Percentiles rank a stretch among this genome's conserved stretches.
Conservation (phyloP, 2,113 vertebrate species). For the Oreochromis tanganicae region DNA sequence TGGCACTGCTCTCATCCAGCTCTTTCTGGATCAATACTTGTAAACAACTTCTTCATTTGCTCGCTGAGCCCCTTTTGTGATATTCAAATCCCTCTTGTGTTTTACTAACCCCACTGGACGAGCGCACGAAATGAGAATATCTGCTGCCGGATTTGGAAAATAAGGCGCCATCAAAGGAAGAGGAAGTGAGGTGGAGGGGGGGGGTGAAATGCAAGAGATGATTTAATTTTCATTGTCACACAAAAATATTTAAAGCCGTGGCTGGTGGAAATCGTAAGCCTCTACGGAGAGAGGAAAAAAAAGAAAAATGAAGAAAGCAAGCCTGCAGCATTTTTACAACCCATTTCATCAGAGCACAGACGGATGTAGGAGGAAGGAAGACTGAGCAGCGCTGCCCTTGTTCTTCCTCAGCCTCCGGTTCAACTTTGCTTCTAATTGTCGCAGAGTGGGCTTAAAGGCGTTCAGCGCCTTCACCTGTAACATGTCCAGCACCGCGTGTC, state of each 20-base stretch:
- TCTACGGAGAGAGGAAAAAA: not conserved
- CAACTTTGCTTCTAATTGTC: conserved; percentile 2
- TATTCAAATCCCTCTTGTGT: conserved; percentile 26
- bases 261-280: conserved; percentile 16
- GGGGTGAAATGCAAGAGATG: conserved; percentile 15
- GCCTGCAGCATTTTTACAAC: conserved; percentile 44
- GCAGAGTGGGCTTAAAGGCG: not conserved
- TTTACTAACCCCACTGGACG: conserved; percentile 2
- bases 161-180: conserved; percentile 20
- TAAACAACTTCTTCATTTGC: conserved; percentile 38
- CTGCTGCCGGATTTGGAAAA: conserved; percentile 19
- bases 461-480: not conserved
- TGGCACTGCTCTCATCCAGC: not conserved
- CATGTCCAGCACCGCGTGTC: not conserved
- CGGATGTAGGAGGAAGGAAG: conserved; percentile 6
- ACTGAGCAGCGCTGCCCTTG: not conserved
- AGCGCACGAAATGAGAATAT: conserved; percentile 6
- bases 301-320: not conserved
- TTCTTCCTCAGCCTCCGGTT: not conserved
- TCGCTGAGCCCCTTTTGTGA: not conserved
- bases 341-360: conserved; percentile 39
- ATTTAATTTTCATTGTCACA: conserved; percentile 53
- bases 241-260: conserved; percentile 42
- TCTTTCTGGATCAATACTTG: conserved; percentile 8
- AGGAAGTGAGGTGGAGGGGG: not conserved